Conservation (phyloP, 2,113 vertebrate genomes). For the Pungitius pungitius region DNA sequence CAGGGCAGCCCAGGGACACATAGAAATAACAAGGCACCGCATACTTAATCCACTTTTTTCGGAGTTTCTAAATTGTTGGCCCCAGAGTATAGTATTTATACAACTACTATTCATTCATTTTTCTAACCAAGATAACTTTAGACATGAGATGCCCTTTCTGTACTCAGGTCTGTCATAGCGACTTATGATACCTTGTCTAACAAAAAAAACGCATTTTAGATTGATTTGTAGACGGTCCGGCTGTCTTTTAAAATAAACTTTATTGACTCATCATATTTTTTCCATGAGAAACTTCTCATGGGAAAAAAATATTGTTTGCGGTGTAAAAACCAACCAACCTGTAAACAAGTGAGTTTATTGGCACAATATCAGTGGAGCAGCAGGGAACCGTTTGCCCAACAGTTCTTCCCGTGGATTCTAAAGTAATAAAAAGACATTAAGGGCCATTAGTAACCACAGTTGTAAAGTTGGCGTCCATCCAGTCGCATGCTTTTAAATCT, state of each 20-base stretch:
- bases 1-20: background rate
- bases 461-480: background rate
- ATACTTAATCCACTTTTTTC: background rate
- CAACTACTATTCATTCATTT: background rate
- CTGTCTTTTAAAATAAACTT: too few species aligned
- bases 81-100: background rate
- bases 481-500: background rate
- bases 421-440: constrained; percentile 26
- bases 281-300: too few species aligned
- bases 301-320: too few species aligned
- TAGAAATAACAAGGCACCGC: background rate
- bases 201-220: background rate
- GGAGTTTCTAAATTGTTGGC: background rate
- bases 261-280: too few species aligned
- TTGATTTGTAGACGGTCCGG: background rate
- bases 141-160: background rate
- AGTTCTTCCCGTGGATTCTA: constrained; percentile 12
- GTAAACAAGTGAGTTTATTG: background rate
- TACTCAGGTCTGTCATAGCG: background rate
- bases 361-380: constrained; percentile 19
- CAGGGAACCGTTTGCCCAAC: constrained; percentile 14
- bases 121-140: too few species aligned
- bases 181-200: background rate
- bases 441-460: constrained; percentile 4
- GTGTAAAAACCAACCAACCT: too few species aligned